phyloP scores from a whole-genome alignment of 2,113 vertebrate genomes.

The Monarcha castaneiventris region DNA sequence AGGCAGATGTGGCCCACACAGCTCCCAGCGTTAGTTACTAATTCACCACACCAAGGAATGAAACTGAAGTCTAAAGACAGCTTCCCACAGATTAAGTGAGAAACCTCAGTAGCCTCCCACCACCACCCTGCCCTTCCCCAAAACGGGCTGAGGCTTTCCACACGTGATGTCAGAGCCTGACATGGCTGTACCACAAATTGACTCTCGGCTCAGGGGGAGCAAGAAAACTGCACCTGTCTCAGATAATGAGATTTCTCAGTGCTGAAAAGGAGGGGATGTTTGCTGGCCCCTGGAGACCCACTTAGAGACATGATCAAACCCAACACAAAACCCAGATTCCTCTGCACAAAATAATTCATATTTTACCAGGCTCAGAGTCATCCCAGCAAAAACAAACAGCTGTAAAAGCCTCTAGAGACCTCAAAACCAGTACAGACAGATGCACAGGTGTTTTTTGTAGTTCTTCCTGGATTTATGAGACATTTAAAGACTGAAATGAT shows the following conservation, averaged over 20 bases:
- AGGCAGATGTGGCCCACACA: not conserved
- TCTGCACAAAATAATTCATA: not conserved
- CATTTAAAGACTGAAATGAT: not conserved
- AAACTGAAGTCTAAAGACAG: not conserved
- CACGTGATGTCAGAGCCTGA: not conserved
- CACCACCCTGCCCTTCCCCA: not conserved
- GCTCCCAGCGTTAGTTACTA: not conserved
- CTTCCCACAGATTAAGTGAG: not conserved
- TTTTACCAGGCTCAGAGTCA: not conserved
- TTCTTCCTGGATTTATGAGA: not conserved
- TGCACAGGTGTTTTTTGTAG: not conserved
- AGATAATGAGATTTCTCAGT: not conserved
- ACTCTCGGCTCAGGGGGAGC: not conserved
- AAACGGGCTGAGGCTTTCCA: not conserved
- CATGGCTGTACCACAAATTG: no score
- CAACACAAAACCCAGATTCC: not conserved
- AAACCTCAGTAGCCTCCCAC: not conserved
- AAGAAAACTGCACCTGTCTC: not conserved
- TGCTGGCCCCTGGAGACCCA: not conserved
- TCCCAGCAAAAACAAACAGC: not conserved
- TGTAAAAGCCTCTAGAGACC: not conserved
- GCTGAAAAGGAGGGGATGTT: not conserved
- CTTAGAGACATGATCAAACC: not conserved
- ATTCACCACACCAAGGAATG: not conserved
- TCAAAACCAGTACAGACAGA: not conserved